These are phyloP conservation scores for Stegodyphus dumicola DNA, from an alignment of 1,140 invertebrate species.

Conservation along the genomic window DNA sequence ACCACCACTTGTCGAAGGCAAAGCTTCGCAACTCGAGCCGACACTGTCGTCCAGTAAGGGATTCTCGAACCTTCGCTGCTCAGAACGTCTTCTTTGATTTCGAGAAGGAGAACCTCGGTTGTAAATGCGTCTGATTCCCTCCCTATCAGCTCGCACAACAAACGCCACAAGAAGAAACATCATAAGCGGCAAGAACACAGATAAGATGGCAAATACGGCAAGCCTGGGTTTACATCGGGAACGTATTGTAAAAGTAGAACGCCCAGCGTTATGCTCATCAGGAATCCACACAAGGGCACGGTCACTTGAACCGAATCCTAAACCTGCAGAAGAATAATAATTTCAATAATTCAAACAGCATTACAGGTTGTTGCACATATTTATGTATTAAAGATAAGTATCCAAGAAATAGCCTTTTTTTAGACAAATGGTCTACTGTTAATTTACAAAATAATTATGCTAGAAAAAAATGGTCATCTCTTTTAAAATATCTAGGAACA, in stretches of 20 bases:
- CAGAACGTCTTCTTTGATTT: background rate
- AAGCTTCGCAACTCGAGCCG: background rate
- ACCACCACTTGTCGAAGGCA: background rate
- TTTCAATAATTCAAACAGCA: too few relatives aligned
- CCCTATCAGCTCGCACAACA: conserved; percentile 32
- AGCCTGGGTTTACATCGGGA: conserved; percentile 34
- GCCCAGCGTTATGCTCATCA: conserved; percentile 32
- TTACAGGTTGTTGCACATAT: too few relatives aligned
- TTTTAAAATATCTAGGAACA: too few relatives aligned
- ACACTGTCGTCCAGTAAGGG: background rate
- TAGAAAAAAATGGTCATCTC: too few relatives aligned
- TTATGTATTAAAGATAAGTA: too few relatives aligned
- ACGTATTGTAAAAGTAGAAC: conserved; percentile 13
- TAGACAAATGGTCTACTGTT: too few relatives aligned
- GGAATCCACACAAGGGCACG: conserved; percentile 27
- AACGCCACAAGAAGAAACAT: conserved; percentile 37
- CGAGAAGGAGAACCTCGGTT: background rate
- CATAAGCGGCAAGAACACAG: conserved; percentile 43
- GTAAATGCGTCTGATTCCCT: conserved; percentile 21
- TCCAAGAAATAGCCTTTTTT: too few relatives aligned
- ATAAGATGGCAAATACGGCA: conserved; percentile 42
- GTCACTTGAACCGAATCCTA: conserved; percentile 23
- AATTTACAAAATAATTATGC: too few relatives aligned
- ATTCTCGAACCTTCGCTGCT: background rate
- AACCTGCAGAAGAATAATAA: background rate